These are phyloP conservation scores for Spondyliosoma cantharus DNA, from an alignment of 2,797 vertebrate species.

Conservation along the genomic window DNA sequence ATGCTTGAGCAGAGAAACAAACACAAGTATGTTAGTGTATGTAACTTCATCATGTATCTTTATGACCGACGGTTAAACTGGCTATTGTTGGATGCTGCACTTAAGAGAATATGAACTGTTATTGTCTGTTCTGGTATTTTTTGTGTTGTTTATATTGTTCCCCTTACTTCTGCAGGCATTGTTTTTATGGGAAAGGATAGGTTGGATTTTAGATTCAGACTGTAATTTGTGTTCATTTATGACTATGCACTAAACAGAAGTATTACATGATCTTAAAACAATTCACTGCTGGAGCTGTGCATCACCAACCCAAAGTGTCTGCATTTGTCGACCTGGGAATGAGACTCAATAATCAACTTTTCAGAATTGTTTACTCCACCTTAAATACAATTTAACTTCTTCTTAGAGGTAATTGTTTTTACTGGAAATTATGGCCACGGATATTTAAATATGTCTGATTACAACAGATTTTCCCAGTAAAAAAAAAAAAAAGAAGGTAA, in stretches of 20 bases:
- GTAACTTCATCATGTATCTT: background rate
- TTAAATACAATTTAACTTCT: no score
- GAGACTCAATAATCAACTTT: no score
- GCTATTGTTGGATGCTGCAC: background rate
- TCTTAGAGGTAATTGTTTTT: no score
- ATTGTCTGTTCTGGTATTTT: background rate
- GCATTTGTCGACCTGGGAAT: no score
- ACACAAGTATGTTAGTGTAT: background rate
- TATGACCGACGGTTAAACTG: background rate
- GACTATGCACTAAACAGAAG: background rate
- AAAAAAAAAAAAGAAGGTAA: no score
- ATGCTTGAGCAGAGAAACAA: background rate
- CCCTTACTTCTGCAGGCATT: background rate
- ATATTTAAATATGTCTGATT: no score
- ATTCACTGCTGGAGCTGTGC: no score
- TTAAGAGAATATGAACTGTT: background rate
- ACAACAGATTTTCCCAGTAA: no score
- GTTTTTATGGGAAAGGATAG: background rate
- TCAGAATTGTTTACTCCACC: no score
- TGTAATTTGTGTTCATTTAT: background rate
- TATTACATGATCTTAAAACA: no score
- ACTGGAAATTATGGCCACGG: no score
- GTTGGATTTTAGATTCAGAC: background rate
- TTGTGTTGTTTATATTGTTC: background rate
- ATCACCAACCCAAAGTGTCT: no score